These are phyloP conservation scores for Xestoiulus laeticollis DNA, from an alignment of 2,888 invertebrate species.

Conservation along the genomic window DNA sequence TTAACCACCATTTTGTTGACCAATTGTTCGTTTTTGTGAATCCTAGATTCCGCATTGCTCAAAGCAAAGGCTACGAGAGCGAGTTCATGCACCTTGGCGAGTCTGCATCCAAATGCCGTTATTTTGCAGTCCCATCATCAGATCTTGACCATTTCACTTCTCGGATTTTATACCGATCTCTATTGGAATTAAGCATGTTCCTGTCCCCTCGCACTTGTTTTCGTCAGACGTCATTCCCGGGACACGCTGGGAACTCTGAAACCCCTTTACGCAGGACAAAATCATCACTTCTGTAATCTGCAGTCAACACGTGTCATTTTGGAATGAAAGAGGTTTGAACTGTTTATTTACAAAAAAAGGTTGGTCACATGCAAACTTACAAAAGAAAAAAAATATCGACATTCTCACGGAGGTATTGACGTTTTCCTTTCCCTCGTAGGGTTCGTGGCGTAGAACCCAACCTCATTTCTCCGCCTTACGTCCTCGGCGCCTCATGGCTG, in stretches of 20 bases:
- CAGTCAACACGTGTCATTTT: background rate
- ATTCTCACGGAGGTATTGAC: constrained; percentile 22
- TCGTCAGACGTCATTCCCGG: background rate
- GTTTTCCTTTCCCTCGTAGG: background rate
- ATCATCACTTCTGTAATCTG: background rate
- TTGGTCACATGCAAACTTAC: constrained; percentile 30
- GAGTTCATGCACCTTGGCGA: background rate
- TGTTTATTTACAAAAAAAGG: constrained; percentile 16
- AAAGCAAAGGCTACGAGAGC: background rate
- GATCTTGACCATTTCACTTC: background rate
- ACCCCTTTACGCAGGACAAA: background rate
- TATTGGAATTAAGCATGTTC: background rate
- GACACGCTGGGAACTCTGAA: background rate
- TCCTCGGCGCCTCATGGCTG: constrained; percentile 84
- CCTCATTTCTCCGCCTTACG: constrained; percentile 52
- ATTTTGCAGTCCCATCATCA: background rate
- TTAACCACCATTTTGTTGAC: background rate
- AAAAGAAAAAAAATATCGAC: constrained; percentile 36
- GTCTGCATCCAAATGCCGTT: background rate
- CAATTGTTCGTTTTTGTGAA: background rate
- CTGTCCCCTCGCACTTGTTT: background rate
- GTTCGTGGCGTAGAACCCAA: background rate
- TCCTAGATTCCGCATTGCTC: background rate
- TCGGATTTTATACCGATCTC: background rate
- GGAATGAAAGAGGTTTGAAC: background rate